Evolutionary conservation across 2,797 vertebrate species (phyloP), one percentile per base, ranked within the genome.

Genomic region (Falco berigora): DNA sequence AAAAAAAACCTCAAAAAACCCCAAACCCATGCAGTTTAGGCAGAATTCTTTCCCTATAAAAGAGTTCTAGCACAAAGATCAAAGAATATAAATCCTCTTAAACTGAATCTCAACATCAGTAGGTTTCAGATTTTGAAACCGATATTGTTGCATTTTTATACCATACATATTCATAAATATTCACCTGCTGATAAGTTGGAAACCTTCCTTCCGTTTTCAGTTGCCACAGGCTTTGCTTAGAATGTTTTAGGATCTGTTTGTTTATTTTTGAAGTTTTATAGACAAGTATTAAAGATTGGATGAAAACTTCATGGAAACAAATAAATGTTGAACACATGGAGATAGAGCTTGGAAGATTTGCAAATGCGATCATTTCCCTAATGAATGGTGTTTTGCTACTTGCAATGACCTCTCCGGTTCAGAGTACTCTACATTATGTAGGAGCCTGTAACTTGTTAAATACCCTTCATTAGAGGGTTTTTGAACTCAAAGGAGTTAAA

Each of bases 291-390:
- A 98, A 98, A 95, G 98, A 98, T 86, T 98, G 98, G 98, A 98
- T 98, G 83, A 99, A 99, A 98, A 99, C 98, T 52, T 98, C 97
- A 78, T 98, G 98, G 98, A 99, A 99, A 96, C 98, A 99, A 97
- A 99, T 98, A 97, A 98, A 99, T 55, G 98, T 99, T 89, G 98
- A 99, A 89, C 98, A 98, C 97, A 98, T 98, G 98, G 98, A 99
- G 97, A 98, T 98, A 98, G 98, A 98, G 87, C 98, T 98, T 88
- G 97, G 98, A 97, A 98, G 98, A 96, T 98, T 98, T 97, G 98
- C 98, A 92, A 98, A 98, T 98, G 98, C 98, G 78, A 95, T 91
- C 79, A 94, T 88, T 94, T 96, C 49, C 80, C 92, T 97, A 96
- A 91, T 89, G 90, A 96, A 27, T 40, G 6, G 92, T 74, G 62